Base-by-base conservation (phyloP, 2,888 invertebrate genomes). In the Thymelicus acteon region DNA sequence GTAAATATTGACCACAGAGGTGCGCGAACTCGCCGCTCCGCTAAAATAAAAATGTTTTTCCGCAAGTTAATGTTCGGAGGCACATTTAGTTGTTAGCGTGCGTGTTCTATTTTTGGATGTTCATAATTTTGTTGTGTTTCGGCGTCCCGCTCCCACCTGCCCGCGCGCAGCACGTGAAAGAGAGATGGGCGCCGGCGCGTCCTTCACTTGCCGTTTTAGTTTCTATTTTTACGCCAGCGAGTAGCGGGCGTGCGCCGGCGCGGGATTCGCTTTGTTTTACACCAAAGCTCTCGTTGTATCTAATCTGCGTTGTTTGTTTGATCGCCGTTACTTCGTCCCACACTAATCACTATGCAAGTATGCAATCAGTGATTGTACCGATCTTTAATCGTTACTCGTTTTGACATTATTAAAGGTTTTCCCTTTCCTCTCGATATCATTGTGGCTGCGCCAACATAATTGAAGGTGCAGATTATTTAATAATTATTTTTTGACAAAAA, bases 171-270 rank as follows among this genome's bases (percentile, higher is more conserved):
- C 39, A 24, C 15, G 64, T 10, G 81, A 63, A 84, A 82, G 78
- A 44, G 84, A 78, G 83, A 82, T 62, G 76, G 75, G 60, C 79
- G 79, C 77, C 76, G 74, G 74, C 72, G 81, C 89, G 92, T 90
- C 91, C 92, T 92, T 91, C 92, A 88, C 84, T 89, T 88, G 90
- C 87, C 89, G 88, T 73, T 75, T 74, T 60, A 72, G 68, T 71
- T 73, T 78, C 79, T 80, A 80, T 80, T 79, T 79, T 76, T 76
- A 75, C 63, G 67, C 52, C n/a, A 47, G 31, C 61, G 60, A 15
- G 60, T 62, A 72, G 82, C 81, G 79, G 82, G 73, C 76, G 82
- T 44, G 60, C 74, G 75, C 78, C 78, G 19, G 37, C 24, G 75
- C 75, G 67, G 73, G 69, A 68, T 62, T 71, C 60, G 73, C 72